phyloP scores from a whole-genome alignment of 2,888 invertebrate genomes.

The Hermodice carunculata region DNA sequence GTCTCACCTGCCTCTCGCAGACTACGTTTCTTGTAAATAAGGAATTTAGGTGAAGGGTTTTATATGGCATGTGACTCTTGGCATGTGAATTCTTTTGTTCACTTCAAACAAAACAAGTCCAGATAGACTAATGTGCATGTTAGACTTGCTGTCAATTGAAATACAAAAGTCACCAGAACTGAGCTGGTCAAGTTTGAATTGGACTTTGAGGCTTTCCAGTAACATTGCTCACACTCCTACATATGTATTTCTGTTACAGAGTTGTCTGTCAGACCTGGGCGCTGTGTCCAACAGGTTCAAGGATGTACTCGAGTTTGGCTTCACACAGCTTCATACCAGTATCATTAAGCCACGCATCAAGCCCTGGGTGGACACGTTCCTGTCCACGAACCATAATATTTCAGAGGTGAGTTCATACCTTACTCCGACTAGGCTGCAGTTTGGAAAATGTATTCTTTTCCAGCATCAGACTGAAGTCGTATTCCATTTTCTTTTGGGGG shows the following conservation, averaged over 20 bases:
- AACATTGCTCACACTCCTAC: not conserved
- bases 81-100: not conserved
- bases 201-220: not conserved
- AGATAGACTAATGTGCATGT: too few relatives aligned
- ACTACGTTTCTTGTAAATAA: too few relatives aligned
- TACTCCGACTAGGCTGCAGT: too few relatives aligned
- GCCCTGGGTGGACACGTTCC: slow-evolving; percentile 87
- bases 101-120: not conserved
- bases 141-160: too few relatives aligned
- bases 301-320: slow-evolving; percentile 79
- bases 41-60: not conserved
- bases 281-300: slow-evolving; percentile 66
- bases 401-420: slow-evolving; percentile 76
- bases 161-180: too few relatives aligned
- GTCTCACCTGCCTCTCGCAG: too few relatives aligned
- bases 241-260: slow-evolving; percentile 55
- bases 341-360: slow-evolving; percentile 87
- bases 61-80: not conserved
- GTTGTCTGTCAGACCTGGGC: slow-evolving; percentile 68
- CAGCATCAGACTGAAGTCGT: too few relatives aligned
- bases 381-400: slow-evolving; percentile 82
- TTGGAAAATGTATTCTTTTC: too few relatives aligned
- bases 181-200: too few relatives aligned
- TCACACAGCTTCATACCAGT: slow-evolving; percentile 82
- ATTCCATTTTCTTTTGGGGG: too few relatives aligned